Conservation (phyloP, 2,888 invertebrate species). For the Zootermopsis nevadensis region DNA sequence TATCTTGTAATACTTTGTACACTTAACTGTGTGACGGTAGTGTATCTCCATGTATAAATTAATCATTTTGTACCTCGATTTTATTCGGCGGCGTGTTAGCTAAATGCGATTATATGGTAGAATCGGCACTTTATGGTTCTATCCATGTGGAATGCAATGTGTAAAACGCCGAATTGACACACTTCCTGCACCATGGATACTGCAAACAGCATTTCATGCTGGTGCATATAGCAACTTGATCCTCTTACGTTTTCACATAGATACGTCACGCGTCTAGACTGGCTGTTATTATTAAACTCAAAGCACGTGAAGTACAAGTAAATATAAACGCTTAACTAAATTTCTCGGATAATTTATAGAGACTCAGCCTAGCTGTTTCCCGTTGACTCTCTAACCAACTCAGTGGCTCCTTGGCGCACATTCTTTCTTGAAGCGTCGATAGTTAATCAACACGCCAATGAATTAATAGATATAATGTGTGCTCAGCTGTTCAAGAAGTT, state of each 20-base stretch:
- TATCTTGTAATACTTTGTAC: not conserved
- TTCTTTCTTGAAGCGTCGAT: too few species aligned
- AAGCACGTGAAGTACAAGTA: too few species aligned
- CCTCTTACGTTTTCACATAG: not conserved
- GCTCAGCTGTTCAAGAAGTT: too few species aligned
- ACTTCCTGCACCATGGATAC: not conserved
- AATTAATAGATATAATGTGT: too few species aligned
- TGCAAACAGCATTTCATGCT: not conserved
- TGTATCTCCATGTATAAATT: not conserved
- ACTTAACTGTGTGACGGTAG: not conserved
- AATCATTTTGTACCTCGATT: not conserved
- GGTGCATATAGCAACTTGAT: not conserved
- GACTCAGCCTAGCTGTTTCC: too few species aligned
- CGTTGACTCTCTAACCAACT: too few species aligned
- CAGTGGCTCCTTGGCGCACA: too few species aligned
- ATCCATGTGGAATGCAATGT: not conserved
- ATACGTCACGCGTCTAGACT: not conserved
- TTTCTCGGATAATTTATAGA: too few species aligned
- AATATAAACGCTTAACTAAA: too few species aligned
- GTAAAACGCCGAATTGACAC: not conserved
- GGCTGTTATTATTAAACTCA: not conserved
- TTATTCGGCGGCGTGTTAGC: not conserved
- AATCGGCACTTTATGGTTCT: not conserved
- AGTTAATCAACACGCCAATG: too few species aligned
- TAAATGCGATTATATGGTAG: not conserved